Conservation (phyloP, 2,888 invertebrate species). For the Scrobipalpa atriplicella region DNA sequence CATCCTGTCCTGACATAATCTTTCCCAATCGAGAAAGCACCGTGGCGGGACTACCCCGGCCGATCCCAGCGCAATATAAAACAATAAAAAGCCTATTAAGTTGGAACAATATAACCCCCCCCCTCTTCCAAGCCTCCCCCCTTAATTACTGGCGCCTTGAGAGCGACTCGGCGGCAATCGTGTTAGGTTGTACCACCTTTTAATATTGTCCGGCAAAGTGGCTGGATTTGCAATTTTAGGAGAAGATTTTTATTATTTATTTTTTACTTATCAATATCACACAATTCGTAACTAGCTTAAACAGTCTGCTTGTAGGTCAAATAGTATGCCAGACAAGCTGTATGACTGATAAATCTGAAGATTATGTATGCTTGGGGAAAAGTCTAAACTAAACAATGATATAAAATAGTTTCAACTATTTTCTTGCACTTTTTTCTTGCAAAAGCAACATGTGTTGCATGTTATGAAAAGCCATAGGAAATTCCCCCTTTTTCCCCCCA, state of each 20-base stretch:
- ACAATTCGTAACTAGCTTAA: no score
- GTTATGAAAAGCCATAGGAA: no score
- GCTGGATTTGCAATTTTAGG: not conserved
- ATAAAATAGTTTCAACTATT: no score
- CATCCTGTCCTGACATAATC: not conserved
- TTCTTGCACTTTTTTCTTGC: no score
- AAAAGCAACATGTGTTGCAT: no score
- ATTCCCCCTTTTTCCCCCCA: no score
- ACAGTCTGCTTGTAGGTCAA: no score
- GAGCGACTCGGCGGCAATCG: constrained; percentile 43
- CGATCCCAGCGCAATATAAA: constrained; percentile 50
- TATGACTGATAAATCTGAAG: no score
- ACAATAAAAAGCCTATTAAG: constrained; percentile 63
- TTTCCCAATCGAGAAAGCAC: not conserved
- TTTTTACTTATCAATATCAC: no score
- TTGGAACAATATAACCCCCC: constrained; percentile 48
- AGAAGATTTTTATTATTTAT: not conserved
- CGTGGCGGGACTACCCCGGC: constrained; percentile 17
- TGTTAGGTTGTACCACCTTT: constrained; percentile 38
- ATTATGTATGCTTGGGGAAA: no score
- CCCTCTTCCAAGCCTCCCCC: constrained; percentile 26
- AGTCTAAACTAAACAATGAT: no score
- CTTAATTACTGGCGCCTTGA: constrained; percentile 59
- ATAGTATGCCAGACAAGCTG: no score
- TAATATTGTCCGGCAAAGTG: not conserved